Conservation (phyloP, 2,113 vertebrate species). For the Cariama cristata region DNA sequence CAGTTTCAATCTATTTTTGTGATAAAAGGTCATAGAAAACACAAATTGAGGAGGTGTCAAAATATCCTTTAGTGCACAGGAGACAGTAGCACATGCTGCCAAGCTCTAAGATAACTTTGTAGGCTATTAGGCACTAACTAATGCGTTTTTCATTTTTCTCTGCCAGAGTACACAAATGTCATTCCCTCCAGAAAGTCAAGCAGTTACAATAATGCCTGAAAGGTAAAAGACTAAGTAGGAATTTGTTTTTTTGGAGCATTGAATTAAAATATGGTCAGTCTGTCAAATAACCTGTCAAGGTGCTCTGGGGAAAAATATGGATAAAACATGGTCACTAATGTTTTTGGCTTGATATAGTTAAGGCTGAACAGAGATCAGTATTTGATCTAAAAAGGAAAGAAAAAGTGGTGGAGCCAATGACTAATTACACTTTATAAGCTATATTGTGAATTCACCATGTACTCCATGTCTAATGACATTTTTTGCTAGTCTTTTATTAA, state of each 20-base stretch:
- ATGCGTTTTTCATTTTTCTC: not conserved
- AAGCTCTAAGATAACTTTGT: not conserved
- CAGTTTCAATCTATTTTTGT: conserved; percentile 8
- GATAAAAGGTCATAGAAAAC: not conserved
- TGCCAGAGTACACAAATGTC: not conserved
- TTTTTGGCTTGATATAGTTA: not conserved
- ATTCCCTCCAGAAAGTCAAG: not conserved
- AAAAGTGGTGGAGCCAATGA: not conserved
- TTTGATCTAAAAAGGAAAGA: conserved; percentile 19
- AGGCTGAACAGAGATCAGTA: conserved; percentile 18
- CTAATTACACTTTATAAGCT: not conserved
- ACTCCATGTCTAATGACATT: not conserved
- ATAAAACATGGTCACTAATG: not conserved
- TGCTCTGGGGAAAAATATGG: not conserved
- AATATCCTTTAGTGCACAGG: not conserved
- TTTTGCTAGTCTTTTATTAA: conserved; percentile 14
- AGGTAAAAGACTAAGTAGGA: not conserved
- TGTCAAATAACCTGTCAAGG: not conserved
- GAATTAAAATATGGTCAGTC: not conserved
- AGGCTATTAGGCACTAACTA: not conserved
- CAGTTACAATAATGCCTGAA: not conserved
- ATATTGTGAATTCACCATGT: not conserved
- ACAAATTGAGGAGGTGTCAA: not conserved
- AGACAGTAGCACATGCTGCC: not conserved
- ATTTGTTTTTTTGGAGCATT: not conserved